These are phyloP conservation scores for Pseudomyrmex dendroicus DNA, from an alignment of 1,140 invertebrate species.

Conservation along the genomic window DNA sequence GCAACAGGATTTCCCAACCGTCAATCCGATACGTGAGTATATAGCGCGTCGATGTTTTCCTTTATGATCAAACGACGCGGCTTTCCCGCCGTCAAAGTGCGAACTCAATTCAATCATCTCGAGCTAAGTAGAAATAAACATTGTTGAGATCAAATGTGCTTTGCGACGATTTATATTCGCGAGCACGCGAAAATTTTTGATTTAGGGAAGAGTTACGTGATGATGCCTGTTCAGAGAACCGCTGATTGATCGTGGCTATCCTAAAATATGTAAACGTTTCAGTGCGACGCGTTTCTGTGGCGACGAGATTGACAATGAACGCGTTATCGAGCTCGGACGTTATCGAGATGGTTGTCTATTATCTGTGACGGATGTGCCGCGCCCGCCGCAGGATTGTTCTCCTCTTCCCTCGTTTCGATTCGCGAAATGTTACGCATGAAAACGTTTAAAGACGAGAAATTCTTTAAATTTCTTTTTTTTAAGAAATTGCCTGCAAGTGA, in stretches of 20 bases:
- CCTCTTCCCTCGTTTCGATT: neutral
- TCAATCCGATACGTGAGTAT: constrained; percentile 4
- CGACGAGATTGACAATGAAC: constrained; percentile 41
- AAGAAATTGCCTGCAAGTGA: neutral
- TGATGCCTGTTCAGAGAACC: neutral
- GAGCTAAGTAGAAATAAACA: neutral
- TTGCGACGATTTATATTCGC: constrained; percentile 2
- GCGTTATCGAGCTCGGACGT: constrained; percentile 46
- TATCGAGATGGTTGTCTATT: constrained; percentile 59
- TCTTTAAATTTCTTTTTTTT: neutral
- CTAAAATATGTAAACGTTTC: constrained; percentile 44
- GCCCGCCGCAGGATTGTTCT: constrained; percentile 8
- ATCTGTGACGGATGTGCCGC: constrained; percentile 33
- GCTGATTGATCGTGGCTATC: constrained; percentile 32
- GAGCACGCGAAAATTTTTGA: neutral
- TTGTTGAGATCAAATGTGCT: neutral
- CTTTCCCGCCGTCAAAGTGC: neutral
- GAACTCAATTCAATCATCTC: neutral
- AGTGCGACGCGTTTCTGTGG: constrained; percentile 41
- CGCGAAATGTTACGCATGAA: neutral
- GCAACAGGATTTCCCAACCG: constrained; percentile 57
- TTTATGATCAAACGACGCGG: neutral
- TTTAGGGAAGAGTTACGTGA: neutral
- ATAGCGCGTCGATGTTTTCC: neutral
- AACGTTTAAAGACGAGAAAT: neutral